Percentiles rank a stretch among this genome's conserved stretches.
These are phyloP conservation scores for Drosophila trapezifrons DNA, from an alignment of 1,140 invertebrate genomes.

Conservation along the genomic window DNA sequence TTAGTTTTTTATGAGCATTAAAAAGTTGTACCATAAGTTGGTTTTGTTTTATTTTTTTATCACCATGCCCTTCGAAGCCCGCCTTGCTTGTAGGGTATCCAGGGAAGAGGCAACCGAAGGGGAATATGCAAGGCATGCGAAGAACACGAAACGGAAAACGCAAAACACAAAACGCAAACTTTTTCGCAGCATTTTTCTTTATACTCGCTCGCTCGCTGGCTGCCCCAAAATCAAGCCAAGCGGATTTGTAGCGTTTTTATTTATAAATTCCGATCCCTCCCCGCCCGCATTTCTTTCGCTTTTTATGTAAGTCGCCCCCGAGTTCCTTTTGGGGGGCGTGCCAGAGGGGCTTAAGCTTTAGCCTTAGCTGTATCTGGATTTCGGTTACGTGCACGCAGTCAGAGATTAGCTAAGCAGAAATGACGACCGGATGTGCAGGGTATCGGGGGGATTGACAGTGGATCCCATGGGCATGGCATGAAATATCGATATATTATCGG, in stretches of 20 bases:
- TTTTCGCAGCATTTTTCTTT: constrained; percentile 51
- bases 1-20: not conserved
- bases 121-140: constrained; percentile 21
- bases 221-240: constrained; percentile 39
- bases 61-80: constrained; percentile 9
- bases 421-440: constrained; percentile 55
- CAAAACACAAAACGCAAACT: constrained; percentile 44
- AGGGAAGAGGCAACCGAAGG: not conserved
- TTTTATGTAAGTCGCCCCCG: constrained; percentile 53
- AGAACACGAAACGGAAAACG: constrained; percentile 33
- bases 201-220: constrained; percentile 3
- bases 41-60: constrained; percentile 24
- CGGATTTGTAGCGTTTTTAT: constrained; percentile 67
- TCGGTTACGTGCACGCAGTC: constrained; percentile 65
- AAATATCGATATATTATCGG: not conserved
- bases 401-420: constrained; percentile 78
- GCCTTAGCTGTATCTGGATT: constrained; percentile 27
- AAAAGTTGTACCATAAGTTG: not conserved
- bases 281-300: constrained; percentile 19
- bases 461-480: not conserved
- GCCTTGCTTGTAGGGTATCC: constrained; percentile 19
- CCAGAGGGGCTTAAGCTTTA: constrained; percentile 2
- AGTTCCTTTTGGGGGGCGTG: constrained; percentile 2
- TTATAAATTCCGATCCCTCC: constrained; percentile 37
- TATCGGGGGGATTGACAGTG: constrained; percentile 30